Percentiles rank a stretch among this genome's conserved stretches.
Conservation (phyloP, 2,113 vertebrate species). For the Taurulus bubalis region DNA sequence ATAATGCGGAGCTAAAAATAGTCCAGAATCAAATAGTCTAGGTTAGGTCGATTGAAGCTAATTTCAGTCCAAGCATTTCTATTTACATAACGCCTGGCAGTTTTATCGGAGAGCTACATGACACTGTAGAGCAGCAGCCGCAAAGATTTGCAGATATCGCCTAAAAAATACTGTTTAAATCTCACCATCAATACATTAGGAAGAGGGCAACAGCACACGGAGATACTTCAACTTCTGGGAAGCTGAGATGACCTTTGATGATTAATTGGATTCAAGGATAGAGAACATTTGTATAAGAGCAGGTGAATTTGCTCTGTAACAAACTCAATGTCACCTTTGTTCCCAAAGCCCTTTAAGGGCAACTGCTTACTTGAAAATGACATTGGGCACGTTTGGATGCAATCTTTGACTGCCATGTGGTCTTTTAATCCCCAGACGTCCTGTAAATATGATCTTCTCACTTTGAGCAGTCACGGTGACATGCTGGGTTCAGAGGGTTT, state of each 20-base stretch:
- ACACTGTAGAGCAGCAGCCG: neutral
- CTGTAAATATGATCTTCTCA: conserved; percentile 1
- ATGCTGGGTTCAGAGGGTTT: neutral
- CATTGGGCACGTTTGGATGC: neutral
- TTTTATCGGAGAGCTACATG: neutral
- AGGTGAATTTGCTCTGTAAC: neutral
- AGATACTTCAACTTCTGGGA: neutral
- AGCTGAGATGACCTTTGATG: neutral
- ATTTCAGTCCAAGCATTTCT: conserved; percentile 26
- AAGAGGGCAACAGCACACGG: neutral
- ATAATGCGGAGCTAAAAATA: conserved; percentile 69
- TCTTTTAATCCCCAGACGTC: neutral
- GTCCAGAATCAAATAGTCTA: conserved; percentile 42
- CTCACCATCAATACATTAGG: conserved; percentile 17
- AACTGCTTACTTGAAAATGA: neutral
- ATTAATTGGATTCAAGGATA: conserved; percentile 2
- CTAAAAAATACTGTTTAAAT: conserved; percentile 3
- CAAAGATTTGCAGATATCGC: conserved; percentile 1
- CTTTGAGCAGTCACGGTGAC: neutral
- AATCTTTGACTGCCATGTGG: neutral
- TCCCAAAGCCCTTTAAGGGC: neutral
- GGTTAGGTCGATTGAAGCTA: conserved; percentile 45
- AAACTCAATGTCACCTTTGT: neutral
- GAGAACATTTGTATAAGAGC: neutral
- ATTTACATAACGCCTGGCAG: conserved; percentile 33